These are phyloP conservation scores for Cryptus viduatorius DNA, from an alignment of 2,888 invertebrate species.

Conservation along the genomic window DNA sequence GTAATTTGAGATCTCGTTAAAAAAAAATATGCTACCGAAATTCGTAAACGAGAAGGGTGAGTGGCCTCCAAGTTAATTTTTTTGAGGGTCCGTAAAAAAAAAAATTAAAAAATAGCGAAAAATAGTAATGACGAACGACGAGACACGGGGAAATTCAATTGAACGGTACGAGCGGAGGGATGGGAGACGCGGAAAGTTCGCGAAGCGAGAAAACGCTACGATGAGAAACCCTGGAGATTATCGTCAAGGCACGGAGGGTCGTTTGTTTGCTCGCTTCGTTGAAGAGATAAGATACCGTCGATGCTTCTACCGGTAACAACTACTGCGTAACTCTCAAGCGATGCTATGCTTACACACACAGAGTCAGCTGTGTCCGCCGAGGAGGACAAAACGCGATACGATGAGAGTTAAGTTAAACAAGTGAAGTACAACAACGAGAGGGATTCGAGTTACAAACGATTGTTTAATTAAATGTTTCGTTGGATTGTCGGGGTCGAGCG, in stretches of 20 bases:
- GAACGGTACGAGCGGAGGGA: neutral
- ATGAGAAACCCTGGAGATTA: neutral
- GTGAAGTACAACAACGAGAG: neutral
- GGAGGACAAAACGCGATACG: too few species aligned
- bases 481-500: neutral
- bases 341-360: neutral
- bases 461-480: constrained; percentile 11
- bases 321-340: neutral
- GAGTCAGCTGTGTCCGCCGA: too few species aligned
- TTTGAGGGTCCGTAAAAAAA: neutral
- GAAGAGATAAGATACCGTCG: neutral
- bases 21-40: constrained; percentile 2
- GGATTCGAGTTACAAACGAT: neutral
- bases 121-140: neutral
- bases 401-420: neutral
- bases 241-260: neutral
- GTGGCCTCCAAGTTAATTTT: neutral
- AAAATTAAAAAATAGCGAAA: neutral
- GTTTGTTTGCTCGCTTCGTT: constrained; percentile 2
- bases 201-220: neutral
- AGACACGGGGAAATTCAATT: neutral
- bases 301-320: too few species aligned
- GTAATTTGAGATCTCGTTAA: constrained; percentile 35
- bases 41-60: neutral
- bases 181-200: neutral